A percentile compares a stretch with the other conserved stretches of the same genome.
Evolutionary conservation across 2,797 vertebrate species (phyloP).

Genomic region (Sebastes iracundus): DNA sequence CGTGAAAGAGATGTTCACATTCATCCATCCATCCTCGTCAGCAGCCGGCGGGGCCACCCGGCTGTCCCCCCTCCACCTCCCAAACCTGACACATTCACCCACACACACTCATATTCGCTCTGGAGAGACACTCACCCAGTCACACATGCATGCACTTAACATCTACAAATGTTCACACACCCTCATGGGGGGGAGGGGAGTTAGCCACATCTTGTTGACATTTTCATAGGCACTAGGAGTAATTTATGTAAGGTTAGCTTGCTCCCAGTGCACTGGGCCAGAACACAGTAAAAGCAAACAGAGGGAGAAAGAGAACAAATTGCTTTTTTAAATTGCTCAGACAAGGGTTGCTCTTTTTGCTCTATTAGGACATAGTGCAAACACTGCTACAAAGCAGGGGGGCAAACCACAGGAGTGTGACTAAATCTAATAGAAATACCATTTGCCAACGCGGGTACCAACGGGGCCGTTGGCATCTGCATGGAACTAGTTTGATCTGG

Average conservation of each 20-base stretch:
- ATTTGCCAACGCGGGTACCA: slow-evolving; percentile 42
- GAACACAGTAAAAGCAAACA: slow-evolving; percentile 80
- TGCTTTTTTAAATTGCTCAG: slow-evolving; percentile 83
- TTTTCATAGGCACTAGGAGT: slow-evolving; percentile 77
- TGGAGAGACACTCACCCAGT: slow-evolving; percentile 4
- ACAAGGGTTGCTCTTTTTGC: slow-evolving; percentile 74
- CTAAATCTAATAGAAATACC: slow-evolving; percentile 71
- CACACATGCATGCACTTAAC: slow-evolving; percentile 11
- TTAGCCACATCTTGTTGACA: slow-evolving; percentile 74
- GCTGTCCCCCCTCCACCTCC: not conserved
- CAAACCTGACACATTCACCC: slow-evolving; percentile 18
- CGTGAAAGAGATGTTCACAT: slow-evolving; percentile 74
- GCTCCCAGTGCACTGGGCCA: slow-evolving; percentile 72
- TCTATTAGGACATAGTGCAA: slow-evolving; percentile 81
- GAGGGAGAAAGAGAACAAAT: slow-evolving; percentile 79
- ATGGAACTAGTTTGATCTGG: slow-evolving; percentile 22
- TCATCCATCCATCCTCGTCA: slow-evolving; percentile 75
- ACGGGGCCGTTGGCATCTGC: slow-evolving; percentile 22
- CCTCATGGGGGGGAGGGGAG: slow-evolving; percentile 38
- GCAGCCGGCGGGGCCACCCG: slow-evolving; percentile 24
- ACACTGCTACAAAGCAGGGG: slow-evolving; percentile 63
- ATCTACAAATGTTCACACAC: not conserved
- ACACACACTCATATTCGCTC: not conserved
- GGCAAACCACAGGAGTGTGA: slow-evolving; percentile 56
- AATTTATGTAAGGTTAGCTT: slow-evolving; percentile 79